Base-by-base conservation (phyloP, 2,888 invertebrate species). In the Reticulitermes lucifugus region DNA sequence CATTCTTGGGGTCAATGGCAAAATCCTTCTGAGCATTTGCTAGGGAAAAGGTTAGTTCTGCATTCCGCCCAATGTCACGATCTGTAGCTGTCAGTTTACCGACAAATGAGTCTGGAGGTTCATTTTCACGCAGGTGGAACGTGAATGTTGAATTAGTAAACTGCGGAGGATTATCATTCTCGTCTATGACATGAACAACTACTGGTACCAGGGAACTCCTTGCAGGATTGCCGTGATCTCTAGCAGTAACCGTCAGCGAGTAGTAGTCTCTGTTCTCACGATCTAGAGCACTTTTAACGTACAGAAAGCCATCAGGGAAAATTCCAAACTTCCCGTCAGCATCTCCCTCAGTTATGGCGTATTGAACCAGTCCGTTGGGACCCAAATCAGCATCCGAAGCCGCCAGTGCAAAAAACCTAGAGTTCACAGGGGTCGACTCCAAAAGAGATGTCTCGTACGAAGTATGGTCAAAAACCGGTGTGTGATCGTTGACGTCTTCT, bases 81-180 rank as follows among this genome's bases (percentile, higher is more conserved):
- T 99, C 99, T 29, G 94, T 94, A 0, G 99, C 99, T 25, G 95
- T 94, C 87, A 99, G 92, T 91, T 97, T 97, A 1, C 99, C 97
- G 51, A 99, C 97, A 91, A 98, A 98, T 0, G 97, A 96, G 90
- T 97, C 97, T 0, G 95, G 94, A 1, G 96, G 96, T 87, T 96
- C 96, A 90, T 98, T 97, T 91, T 98, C 98, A 83, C 95, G 94
- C 29, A 99, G 94, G 90, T 95, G 96, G 90, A 98, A 98, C 86
- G 96, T 95, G 91, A 99, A 99, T 25, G 97, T 97, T 55, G 95
- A 94, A 89, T 98, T 97, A 4, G 95, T 95, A 91, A 99, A 99
- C 90, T 96, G 94, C 0, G 99, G 99, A 55, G 96, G 94, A 90
- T 98, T 98, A 91, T 99, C 99, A 91, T 99, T 99, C 91, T 98